Conservation (phyloP, 2,797 vertebrate species). For the Arrhamphus sclerolepis region DNA sequence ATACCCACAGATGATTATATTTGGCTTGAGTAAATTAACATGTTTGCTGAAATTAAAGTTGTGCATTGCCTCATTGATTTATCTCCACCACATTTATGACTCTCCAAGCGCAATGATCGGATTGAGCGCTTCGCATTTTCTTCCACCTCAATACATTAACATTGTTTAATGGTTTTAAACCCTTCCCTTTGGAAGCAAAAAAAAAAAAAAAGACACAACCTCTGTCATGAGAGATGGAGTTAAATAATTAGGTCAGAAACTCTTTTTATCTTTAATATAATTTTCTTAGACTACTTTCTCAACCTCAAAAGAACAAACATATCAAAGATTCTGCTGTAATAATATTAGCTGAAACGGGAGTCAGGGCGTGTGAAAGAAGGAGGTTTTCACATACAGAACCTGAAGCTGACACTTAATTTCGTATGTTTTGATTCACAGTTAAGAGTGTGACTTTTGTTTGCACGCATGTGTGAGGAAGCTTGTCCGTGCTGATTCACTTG, state of each 20-base stretch:
- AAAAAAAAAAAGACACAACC: slow-evolving; percentile 7
- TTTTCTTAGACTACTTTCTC: slow-evolving; percentile 15
- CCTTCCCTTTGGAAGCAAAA: slow-evolving; percentile 18
- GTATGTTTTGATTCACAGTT: slow-evolving; percentile 39
- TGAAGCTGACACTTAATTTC: slow-evolving; percentile 15
- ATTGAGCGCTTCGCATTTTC: slow-evolving; percentile 67
- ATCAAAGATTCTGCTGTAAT: slow-evolving; percentile 9
- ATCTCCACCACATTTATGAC: slow-evolving; percentile 65
- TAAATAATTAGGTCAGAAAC: slow-evolving; percentile 25
- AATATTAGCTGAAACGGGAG: slow-evolving; percentile 17
- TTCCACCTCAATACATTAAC: slow-evolving; percentile 62
- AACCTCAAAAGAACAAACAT: slow-evolving; percentile 7
- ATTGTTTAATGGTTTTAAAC: slow-evolving; percentile 58
- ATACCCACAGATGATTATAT: slow-evolving; percentile 54
- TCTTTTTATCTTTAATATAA: slow-evolving; percentile 19
- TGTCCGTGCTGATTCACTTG: slow-evolving; percentile 8
- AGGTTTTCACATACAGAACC: slow-evolving; percentile 6
- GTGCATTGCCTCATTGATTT: slow-evolving; percentile 69
- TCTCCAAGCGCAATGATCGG: slow-evolving; percentile 58
- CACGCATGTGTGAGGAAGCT: slow-evolving; percentile 24
- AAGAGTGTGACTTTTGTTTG: slow-evolving; percentile 16
- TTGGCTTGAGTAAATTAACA: slow-evolving; percentile 66
- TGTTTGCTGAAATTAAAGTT: slow-evolving; percentile 60
- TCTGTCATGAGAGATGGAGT: slow-evolving; percentile 21
- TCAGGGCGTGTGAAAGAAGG: slow-evolving; percentile 2